Evolutionary conservation across 2,797 vertebrate species (phyloP), one percentile per base, ranked within the genome.

Genomic region (Ambastaia sidthimunki): DNA sequence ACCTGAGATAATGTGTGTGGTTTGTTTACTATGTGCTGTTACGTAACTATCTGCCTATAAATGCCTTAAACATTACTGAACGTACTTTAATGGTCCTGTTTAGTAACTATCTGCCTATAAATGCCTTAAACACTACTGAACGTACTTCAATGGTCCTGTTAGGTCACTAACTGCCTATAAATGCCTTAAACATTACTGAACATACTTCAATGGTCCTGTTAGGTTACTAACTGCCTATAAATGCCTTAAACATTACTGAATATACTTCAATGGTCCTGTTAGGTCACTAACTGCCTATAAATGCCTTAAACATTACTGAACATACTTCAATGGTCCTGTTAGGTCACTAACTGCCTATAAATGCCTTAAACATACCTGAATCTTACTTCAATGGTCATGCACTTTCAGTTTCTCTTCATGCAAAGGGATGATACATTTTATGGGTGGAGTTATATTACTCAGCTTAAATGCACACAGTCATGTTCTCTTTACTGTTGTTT

Each of bases 1-100:
- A 63, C n/a, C 71, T 62, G 65, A 63, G 47, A 34, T 73, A 34
- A 41, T 54, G 12, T 73, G 34, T n/a, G n/a, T 7, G 71, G 9
- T 54, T 31, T 31, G 16, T 67, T 80, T 59, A 47, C 47, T 16
- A 1, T 19, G 15, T 47, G 69, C 50, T 37, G 57, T 79, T 25
- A 71, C 37, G 15, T 41, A 28, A 54, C 13, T n/a, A 28, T 6
- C 68, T 63, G 67, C 59, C 77, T 55, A 5, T 37, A 44, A n/a
- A n/a, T 12, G 28, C 18, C 60, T 74, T 55, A 19, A 62, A 23
- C 57, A 48, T 16, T 31, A 62, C 25, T 31, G 2, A 7, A 16
- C 25, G 31, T 28, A 4, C 18, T 12, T 37, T 4, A 37, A 37
- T 37, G 34, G 3, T 71, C 10, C 28, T 28, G 28, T 28, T 28